Evolutionary conservation across 2,888 invertebrate species (phyloP).

Genomic region (Euproctis similis): DNA sequence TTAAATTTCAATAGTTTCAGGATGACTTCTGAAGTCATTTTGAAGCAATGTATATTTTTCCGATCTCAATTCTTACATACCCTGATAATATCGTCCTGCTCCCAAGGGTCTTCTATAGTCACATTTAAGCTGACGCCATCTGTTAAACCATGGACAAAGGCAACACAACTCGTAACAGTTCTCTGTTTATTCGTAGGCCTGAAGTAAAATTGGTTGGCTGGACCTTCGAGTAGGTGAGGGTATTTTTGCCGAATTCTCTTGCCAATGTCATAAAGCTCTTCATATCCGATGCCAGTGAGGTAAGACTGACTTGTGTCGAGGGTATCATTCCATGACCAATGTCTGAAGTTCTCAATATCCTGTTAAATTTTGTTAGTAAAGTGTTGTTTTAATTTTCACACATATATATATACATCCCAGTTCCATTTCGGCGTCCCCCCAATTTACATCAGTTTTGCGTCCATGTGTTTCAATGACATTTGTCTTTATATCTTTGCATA

Average conservation of each 20-base stretch:
- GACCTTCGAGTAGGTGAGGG: slow-evolving; percentile 56
- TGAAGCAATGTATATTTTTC: too few species aligned
- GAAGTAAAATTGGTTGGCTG: slow-evolving; percentile 72
- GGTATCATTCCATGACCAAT: slow-evolving; percentile 80
- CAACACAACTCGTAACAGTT: slow-evolving; percentile 76
- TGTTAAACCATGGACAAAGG: slow-evolving; percentile 75
- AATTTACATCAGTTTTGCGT: too few species aligned
- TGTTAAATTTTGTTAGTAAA: too few species aligned
- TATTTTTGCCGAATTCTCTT: slow-evolving; percentile 43
- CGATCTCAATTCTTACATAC: slow-evolving; percentile 30
- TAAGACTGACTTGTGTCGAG: slow-evolving; percentile 72
- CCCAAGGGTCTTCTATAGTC: slow-evolving; percentile 31
- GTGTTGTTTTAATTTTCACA: too few species aligned
- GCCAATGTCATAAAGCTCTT: slow-evolving; percentile 80
- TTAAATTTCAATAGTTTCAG: too few species aligned
- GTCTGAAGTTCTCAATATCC: slow-evolving; percentile 79
- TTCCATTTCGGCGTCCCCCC: too few species aligned
- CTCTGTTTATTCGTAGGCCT: slow-evolving; percentile 77
- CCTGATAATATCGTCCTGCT: slow-evolving; percentile 46
- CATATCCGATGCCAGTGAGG: slow-evolving; percentile 76
- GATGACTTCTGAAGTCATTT: too few species aligned
- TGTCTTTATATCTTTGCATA: too few species aligned
- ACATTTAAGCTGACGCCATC: slow-evolving; percentile 36
- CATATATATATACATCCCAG: too few species aligned
- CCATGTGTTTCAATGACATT: too few species aligned